Evolutionary conservation across 2,113 vertebrate genomes (phyloP).

Genomic region (Poeciliopsis prolifica): DNA sequence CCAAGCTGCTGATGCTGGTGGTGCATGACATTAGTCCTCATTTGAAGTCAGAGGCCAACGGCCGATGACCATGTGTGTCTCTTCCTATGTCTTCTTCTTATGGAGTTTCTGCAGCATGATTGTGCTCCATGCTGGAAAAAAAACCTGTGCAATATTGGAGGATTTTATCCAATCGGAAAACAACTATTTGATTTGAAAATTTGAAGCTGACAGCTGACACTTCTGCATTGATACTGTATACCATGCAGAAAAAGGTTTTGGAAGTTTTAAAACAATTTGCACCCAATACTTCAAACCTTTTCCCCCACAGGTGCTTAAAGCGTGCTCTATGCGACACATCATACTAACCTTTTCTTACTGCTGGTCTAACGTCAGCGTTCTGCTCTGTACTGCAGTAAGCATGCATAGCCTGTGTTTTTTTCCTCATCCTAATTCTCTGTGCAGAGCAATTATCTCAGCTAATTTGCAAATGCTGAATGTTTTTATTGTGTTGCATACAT

Average conservation of each 20-base stretch:
- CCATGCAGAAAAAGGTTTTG: not conserved
- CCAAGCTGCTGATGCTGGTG: not conserved
- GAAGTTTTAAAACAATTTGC: not conserved
- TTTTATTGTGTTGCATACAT: not conserved
- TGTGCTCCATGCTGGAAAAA: not conserved
- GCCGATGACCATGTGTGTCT: not conserved
- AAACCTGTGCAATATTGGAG: not conserved
- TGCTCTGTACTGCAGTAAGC: not conserved
- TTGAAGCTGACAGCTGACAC: not conserved
- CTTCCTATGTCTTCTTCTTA: not conserved
- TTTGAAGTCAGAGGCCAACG: not conserved
- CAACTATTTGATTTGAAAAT: not conserved
- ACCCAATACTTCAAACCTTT: not conserved
- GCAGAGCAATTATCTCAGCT: not conserved
- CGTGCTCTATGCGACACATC: not conserved
- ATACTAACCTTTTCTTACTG: not conserved
- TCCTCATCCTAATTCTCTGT: not conserved
- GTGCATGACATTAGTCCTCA: not conserved
- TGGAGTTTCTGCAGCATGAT: not conserved
- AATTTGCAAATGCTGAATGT: not conserved
- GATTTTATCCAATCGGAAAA: not conserved
- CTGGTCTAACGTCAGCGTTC: not conserved
- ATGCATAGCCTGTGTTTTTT: not conserved
- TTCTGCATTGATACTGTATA: not conserved
- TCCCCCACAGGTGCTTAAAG: too few relatives aligned